A percentile compares a stretch with the other conserved stretches of the same genome.
Conservation (phyloP, 2,888 invertebrate genomes). For the Andricus curvator region DNA sequence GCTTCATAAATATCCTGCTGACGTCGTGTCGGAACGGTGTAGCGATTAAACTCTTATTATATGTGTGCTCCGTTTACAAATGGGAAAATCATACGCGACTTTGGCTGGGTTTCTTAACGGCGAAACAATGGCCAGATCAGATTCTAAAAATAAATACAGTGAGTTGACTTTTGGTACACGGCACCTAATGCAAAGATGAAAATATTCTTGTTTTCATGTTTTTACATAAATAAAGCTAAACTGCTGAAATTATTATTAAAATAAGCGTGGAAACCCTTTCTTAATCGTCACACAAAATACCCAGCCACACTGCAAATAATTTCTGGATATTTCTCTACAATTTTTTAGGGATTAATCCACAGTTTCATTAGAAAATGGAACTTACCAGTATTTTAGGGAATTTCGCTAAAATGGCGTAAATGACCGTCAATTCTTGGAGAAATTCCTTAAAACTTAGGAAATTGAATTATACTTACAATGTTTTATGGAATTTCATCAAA, state of each 20-base stretch:
- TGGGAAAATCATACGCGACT: constrained; percentile 34
- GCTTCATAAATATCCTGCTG: constrained; percentile 33
- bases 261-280: no score
- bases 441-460: no score
- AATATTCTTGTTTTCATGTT: neutral
- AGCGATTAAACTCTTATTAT: constrained; percentile 39
- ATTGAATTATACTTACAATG: no score
- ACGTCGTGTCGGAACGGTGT: constrained; percentile 19
- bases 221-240: neutral
- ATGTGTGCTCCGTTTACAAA: constrained; percentile 24
- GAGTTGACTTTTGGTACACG: neutral
- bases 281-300: no score
- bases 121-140: neutral
- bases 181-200: neutral
- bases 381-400: no score
- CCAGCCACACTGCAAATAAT: no score
- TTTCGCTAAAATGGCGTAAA: no score
- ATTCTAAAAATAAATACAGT: neutral
- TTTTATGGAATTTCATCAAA: no score
- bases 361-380: no score
- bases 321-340: no score
- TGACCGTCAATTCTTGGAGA: no score
- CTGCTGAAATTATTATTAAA: neutral
- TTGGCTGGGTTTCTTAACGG: constrained; percentile 4
- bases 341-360: no score